Conservation (phyloP, 2,888 invertebrate species). For the Hirtodrosophila confusa region DNA sequence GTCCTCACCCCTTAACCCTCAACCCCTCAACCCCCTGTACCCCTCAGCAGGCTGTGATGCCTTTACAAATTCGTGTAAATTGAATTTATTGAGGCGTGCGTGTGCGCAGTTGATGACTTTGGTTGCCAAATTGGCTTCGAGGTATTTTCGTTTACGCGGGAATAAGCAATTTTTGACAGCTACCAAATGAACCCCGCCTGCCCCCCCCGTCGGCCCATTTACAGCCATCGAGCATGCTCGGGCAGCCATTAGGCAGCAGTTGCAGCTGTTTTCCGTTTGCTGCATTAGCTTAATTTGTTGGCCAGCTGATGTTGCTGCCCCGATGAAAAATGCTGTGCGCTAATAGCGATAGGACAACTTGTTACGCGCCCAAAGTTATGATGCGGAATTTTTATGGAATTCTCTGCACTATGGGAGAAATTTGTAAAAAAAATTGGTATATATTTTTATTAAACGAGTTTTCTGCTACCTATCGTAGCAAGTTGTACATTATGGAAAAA, state of each 20-base stretch:
- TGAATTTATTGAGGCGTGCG: conserved; percentile 79
- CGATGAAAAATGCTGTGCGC: conserved; percentile 51
- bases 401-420: not conserved
- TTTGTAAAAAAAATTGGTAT: no score
- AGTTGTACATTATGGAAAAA: no score
- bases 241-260: conserved; percentile 51
- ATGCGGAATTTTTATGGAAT: conserved; percentile 59
- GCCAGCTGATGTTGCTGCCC: conserved; percentile 58
- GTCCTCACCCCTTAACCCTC: not conserved
- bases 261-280: conserved; percentile 60
- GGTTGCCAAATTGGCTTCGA: conserved; percentile 76
- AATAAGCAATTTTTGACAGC: conserved; percentile 52
- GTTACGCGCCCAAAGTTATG: conserved; percentile 71
- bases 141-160: conserved; percentile 57
- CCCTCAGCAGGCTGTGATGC: conserved; percentile 41
- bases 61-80: conserved; percentile 79
- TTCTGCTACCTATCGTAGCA: no score
- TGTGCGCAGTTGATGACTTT: conserved; percentile 77
- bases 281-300: conserved; percentile 72
- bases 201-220: not conserved
- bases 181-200: conserved; percentile 2
- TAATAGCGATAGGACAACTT: conserved; percentile 66
- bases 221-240: not conserved
- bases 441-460: no score
- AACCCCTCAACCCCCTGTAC: not conserved